Evolutionary conservation across 2,797 vertebrate species (phyloP), one percentile per base, ranked within the genome.

Genomic region (Chaetodon trifasciatus): DNA sequence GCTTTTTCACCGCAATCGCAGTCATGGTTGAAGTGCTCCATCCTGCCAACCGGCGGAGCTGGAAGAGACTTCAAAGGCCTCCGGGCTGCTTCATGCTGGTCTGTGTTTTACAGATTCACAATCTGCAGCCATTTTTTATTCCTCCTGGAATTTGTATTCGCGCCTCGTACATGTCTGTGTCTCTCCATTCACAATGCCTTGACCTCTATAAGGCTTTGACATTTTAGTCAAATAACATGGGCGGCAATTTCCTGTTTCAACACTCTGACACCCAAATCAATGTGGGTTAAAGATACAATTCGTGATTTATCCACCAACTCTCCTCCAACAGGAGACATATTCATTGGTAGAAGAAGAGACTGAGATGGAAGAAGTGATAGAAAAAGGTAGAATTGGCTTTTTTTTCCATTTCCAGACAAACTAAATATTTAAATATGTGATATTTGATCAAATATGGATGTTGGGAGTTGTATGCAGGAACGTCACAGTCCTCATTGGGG

Each of bases 121-220:
- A 32, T 60, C 66, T 79, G 61, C 64, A 83, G 67, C 32, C n/a
- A 1, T 58, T 63, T 50, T 52, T 63, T 12, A 2, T 32, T 66
- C 70, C 44, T 28, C 0, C 40, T 39, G 32, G 57, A 79, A 88
- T 91, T 80, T 77, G 69, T 87, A 89, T 93, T 91, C 88, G 66
- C 62, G 28, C 19, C 70, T 72, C 49, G 62, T 63, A 1, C 12
- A 28, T 28, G 67, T 72, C 74, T 53, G 55, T 46, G 50, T 70
- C 81, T 85, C 60, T 70, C 39, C 75, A n/a, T 85, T 83, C 77
- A 74, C 79, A 52, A 78, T 35, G 77, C 64, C 72, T 76, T 81
- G 83, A 87, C 90, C 88, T 91, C 90, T 65, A 70, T 82, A 84
- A 85, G 83, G 82, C 86, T 86, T 71, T 91, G 90, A 92, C 89